A percentile compares a stretch with the other conserved stretches of the same genome.
Conservation (phyloP, 2,797 vertebrate species). For the Pteronotus mesoamericanus region DNA sequence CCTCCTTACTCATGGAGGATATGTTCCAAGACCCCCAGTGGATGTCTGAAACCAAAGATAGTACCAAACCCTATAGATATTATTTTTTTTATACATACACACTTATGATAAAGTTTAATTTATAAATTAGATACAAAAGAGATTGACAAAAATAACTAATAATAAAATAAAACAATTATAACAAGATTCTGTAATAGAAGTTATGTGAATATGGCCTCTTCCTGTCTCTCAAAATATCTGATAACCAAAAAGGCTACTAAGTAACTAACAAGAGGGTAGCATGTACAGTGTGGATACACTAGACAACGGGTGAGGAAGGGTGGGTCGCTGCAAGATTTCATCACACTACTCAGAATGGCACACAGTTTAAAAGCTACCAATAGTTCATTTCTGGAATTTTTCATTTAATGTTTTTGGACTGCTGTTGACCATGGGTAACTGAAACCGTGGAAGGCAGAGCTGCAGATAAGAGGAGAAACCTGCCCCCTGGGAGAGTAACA, state of each 20-base stretch:
- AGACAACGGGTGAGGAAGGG: background rate
- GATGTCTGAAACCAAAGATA: background rate
- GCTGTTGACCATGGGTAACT: background rate
- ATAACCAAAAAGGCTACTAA: background rate
- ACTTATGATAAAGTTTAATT: background rate
- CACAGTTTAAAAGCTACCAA: background rate
- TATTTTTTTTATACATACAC: background rate
- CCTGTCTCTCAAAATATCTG: background rate
- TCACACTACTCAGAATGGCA: background rate
- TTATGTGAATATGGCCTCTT: background rate
- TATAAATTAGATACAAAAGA: background rate
- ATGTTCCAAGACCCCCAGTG: background rate
- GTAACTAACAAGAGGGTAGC: background rate
- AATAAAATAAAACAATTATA: background rate
- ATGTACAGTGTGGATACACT: background rate
- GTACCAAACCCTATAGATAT: background rate
- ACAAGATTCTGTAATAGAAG: background rate
- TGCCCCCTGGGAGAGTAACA: background rate
- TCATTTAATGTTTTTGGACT: background rate
- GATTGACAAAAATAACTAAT: background rate
- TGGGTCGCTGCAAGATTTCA: background rate
- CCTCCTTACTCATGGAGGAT: background rate
- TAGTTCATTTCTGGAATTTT: background rate
- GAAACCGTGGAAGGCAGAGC: fast-evolving
- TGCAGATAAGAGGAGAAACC: background rate